Percentiles rank a stretch among this genome's conserved stretches.
Evolutionary conservation across 2,797 vertebrate genomes (phyloP).

Genomic region (Pogoniulus pusillus): DNA sequence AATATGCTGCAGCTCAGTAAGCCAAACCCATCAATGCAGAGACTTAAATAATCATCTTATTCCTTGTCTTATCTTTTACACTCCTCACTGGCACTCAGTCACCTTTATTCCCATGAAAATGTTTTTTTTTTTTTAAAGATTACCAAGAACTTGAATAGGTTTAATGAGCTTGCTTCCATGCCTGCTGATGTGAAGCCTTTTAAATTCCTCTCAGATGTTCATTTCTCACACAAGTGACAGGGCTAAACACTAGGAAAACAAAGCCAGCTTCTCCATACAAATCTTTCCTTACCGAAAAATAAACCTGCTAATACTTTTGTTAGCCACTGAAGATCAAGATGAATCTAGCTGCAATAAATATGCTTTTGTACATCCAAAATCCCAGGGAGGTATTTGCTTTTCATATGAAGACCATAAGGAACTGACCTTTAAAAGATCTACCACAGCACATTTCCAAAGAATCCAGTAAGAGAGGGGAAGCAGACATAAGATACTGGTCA

Average conservation of each 20-base stretch:
- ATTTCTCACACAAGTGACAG: neutral
- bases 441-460: neutral
- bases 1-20: neutral
- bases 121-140: neutral
- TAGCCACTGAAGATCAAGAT: neutral
- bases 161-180: constrained; percentile 33
- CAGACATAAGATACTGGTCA: neutral
- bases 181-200: neutral
- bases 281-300: neutral
- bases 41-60: neutral
- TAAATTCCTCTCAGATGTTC: constrained; percentile 18
- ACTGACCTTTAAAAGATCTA: too few species aligned
- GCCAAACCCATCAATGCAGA: neutral
- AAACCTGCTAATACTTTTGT: neutral
- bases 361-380: too few species aligned
- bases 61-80: neutral
- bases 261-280: neutral
- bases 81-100: neutral
- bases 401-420: too few species aligned
- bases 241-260: constrained; percentile 13
- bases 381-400: too few species aligned
- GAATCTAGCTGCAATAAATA: neutral
- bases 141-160: neutral
- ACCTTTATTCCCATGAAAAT: neutral
- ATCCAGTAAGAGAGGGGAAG: neutral